A percentile compares a stretch with the other conserved stretches of the same genome.
These are phyloP conservation scores for Eublepharis macularius DNA, from an alignment of 2,113 vertebrate genomes.

Conservation along the genomic window DNA sequence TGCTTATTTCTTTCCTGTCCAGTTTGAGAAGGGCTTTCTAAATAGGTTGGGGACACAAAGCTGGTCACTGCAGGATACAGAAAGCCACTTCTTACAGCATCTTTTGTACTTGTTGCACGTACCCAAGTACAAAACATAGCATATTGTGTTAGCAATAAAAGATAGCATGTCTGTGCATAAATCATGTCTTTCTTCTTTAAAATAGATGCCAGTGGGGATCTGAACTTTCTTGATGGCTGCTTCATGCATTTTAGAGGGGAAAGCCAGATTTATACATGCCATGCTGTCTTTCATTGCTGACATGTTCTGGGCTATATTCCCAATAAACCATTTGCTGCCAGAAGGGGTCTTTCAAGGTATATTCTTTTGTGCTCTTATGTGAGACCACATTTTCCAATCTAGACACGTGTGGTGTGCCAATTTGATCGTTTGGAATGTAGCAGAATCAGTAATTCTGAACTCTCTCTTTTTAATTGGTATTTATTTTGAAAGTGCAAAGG, in stretches of 20 bases:
- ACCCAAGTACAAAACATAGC: background rate
- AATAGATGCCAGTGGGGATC: background rate
- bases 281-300: background rate
- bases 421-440: background rate
- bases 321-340: background rate
- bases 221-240: background rate
- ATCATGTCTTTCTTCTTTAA: background rate
- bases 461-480: too few relatives aligned
- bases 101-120: background rate
- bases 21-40: background rate
- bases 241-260: background rate
- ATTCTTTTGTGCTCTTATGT: too few relatives aligned
- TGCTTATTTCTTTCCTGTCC: background rate
- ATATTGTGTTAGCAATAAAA: background rate
- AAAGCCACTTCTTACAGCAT: background rate
- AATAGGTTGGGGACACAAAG: background rate
- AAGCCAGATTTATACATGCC: background rate
- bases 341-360: background rate
- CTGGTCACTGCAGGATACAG: background rate
- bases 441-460: background rate
- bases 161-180: background rate
- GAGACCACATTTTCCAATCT: background rate
- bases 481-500: too few relatives aligned
- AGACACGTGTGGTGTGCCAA: background rate
- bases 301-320: background rate